phyloP scores from a whole-genome alignment of 2,113 vertebrate genomes.

The Bufo gargarizans region DNA sequence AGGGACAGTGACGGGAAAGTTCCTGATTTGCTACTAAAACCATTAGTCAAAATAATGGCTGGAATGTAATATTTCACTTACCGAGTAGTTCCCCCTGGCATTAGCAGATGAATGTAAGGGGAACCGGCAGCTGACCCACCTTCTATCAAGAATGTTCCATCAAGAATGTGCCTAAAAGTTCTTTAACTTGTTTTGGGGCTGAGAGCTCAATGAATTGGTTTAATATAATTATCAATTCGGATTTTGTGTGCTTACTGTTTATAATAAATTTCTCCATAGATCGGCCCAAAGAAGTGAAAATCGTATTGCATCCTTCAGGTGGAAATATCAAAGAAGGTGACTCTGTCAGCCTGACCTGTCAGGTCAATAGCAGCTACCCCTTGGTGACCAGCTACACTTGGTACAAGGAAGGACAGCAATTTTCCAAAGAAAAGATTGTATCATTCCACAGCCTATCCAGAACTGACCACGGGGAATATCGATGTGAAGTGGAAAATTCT shows the following conservation, averaged over 20 bases:
- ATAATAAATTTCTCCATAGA: conserved; percentile 61
- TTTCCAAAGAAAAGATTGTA: not conserved
- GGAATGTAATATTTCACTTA: too few relatives aligned
- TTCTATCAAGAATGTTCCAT: too few relatives aligned
- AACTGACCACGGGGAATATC: conserved; percentile 66
- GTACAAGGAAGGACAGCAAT: conserved; percentile 64
- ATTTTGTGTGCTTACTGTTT: not conserved
- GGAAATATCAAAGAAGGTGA: conserved; percentile 67
- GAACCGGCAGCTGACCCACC: too few relatives aligned
- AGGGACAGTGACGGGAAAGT: too few relatives aligned
- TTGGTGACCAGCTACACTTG: conserved; percentile 44
- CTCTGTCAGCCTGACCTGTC: conserved; percentile 65
- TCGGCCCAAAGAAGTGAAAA: conserved; percentile 62
- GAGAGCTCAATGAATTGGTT: too few relatives aligned
- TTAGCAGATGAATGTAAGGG: too few relatives aligned
- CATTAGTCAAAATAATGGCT: too few relatives aligned
- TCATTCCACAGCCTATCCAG: conserved; percentile 41
- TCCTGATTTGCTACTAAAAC: too few relatives aligned
- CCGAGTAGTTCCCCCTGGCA: too few relatives aligned
- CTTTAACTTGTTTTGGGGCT: too few relatives aligned
- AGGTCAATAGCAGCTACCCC: conserved; percentile 69
- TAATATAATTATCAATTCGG: too few relatives aligned
- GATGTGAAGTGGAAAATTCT: conserved; percentile 62
- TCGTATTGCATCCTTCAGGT: conserved; percentile 23
- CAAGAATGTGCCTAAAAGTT: too few relatives aligned